Evolutionary conservation across 1,140 invertebrate species (phyloP).

Genomic region (Drosophila jambulina): DNA sequence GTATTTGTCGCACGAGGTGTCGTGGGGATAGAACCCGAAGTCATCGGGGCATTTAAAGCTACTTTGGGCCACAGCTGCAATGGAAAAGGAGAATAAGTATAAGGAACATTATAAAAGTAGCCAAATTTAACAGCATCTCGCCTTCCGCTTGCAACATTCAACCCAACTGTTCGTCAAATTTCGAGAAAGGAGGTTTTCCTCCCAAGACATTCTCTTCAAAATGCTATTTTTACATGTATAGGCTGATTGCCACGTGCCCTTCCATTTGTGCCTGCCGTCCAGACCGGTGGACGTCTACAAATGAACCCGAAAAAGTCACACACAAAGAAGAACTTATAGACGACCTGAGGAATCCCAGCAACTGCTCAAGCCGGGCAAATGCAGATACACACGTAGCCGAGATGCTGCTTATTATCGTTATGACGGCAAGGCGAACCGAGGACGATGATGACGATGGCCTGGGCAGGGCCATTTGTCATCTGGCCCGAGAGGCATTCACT

Average conservation of each 20-base stretch:
- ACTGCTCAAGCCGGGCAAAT: constrained; percentile 19
- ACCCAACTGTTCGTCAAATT: not conserved
- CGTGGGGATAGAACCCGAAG: constrained; percentile 97
- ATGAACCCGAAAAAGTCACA: not conserved
- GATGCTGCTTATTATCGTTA: constrained; percentile 38
- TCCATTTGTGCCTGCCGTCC: not conserved
- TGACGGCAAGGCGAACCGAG: constrained; percentile 22
- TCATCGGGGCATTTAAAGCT: constrained; percentile 97
- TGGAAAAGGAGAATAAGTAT: constrained; percentile 1
- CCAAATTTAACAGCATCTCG: not conserved
- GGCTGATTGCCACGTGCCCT: constrained; percentile 4
- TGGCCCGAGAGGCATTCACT: constrained; percentile 75
- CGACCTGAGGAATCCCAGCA: constrained; percentile 8
- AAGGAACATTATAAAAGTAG: constrained; percentile 2
- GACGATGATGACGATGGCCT: constrained; percentile 44
- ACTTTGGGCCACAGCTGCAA: constrained; percentile 90
- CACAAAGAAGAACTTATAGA: not conserved
- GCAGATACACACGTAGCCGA: constrained; percentile 30
- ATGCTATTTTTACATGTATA: not conserved
- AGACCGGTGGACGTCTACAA: constrained; percentile 6
- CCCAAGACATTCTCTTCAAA: not conserved
- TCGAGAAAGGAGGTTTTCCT: too few species aligned
- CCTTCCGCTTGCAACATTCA: not conserved
- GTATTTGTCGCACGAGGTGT: constrained; percentile 96
- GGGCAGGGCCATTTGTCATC: constrained; percentile 69